phyloP scores from a whole-genome alignment of 2,888 invertebrate genomes.

The Nysson spinosus region DNA sequence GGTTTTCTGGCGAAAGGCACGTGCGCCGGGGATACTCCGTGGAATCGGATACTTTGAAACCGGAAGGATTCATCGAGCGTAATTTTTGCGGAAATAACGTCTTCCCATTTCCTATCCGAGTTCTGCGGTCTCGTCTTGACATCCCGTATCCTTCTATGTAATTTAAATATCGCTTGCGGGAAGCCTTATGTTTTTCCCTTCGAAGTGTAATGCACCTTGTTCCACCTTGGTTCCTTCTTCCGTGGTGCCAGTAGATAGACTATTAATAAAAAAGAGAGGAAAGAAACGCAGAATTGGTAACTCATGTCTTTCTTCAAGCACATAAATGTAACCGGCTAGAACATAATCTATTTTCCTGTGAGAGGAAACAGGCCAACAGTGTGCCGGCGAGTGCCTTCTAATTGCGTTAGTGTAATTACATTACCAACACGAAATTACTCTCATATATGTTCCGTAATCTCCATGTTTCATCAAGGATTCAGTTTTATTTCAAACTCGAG shows the following conservation, averaged over 20 bases:
- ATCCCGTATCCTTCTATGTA: no score
- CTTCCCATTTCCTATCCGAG: conserved; percentile 63
- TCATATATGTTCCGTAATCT: no score
- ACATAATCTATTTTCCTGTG: conserved; percentile 42
- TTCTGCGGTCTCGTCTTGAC: no score
- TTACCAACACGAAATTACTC: conserved; percentile 51
- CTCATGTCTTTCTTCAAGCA: conserved; percentile 6
- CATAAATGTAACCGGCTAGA: conserved; percentile 43
- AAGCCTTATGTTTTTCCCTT: no score
- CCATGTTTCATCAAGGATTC: no score
- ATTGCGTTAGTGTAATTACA: conserved; percentile 66
- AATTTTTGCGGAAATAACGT: conserved; percentile 59
- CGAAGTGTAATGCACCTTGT: no score
- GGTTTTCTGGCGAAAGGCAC: conserved; percentile 42
- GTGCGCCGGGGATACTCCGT: conserved; percentile 39
- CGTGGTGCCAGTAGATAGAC: no score
- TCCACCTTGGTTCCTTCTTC: no score
- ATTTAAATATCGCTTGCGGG: no score
- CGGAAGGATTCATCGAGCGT: conserved; percentile 48
- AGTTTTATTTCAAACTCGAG: no score
- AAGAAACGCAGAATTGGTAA: no score
- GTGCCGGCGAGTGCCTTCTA: conserved; percentile 43
- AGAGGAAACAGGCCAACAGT: conserved; percentile 65
- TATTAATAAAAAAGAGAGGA: no score
- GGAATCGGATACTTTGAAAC: conserved; percentile 52